Evolutionary conservation across 2,113 vertebrate genomes (phyloP).

Genomic region (Paradoxurus hermaphroditus): DNA sequence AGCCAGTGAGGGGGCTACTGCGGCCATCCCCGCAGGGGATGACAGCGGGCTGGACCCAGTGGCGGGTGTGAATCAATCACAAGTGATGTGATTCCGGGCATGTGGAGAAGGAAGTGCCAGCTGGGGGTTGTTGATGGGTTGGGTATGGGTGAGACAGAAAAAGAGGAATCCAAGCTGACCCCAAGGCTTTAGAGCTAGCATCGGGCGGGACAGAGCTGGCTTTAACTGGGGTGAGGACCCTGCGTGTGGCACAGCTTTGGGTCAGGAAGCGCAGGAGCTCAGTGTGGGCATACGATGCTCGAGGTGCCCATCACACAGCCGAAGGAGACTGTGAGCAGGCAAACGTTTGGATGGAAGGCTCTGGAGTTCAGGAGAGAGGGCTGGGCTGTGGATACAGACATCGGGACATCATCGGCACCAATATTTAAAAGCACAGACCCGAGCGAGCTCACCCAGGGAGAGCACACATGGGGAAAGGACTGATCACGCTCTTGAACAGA

Average conservation of each 20-base stretch:
- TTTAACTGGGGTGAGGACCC: background rate
- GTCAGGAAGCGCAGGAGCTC: background rate
- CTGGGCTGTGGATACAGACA: background rate
- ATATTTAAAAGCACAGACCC: background rate
- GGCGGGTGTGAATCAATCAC: background rate
- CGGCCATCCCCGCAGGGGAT: background rate
- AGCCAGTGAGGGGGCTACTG: background rate
- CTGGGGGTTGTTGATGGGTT: background rate
- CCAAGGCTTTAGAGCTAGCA: background rate
- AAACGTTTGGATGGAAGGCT: background rate
- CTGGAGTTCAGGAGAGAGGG: background rate
- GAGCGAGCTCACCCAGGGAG: background rate
- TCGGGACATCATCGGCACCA: background rate
- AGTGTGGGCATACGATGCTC: background rate
- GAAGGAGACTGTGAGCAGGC: background rate
- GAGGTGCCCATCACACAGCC: background rate
- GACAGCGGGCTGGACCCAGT: background rate
- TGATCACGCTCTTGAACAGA: background rate
- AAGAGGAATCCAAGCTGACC: background rate
- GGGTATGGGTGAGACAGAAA: background rate
- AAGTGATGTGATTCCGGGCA: background rate
- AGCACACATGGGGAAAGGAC: background rate
- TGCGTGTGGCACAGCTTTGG: background rate
- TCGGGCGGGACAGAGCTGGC: background rate
- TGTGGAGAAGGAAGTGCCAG: background rate